Evolutionary conservation across 2,888 invertebrate species (phyloP), one percentile per base, ranked within the genome.

Genomic region (Neelides folsomi): DNA sequence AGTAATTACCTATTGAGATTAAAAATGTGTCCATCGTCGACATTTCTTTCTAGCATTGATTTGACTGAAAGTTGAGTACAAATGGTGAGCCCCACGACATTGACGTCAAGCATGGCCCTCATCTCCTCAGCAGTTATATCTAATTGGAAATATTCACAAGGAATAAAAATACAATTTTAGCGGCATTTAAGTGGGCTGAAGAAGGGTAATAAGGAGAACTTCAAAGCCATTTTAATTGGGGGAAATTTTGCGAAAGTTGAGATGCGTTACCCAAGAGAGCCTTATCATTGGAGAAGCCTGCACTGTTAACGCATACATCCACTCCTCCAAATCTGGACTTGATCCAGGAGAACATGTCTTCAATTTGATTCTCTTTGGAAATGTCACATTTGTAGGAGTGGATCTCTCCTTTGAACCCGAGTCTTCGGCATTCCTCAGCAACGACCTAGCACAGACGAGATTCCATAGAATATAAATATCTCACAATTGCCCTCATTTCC

Each of bases 301-400:
- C 62, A 56, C 56, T 60, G 35, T 57, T 57, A n/a, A 61, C 41
- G 41, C 57, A 59, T 35, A 61, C 51, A 39, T 61, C 60, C 1
- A 60, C 57, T 13, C 62, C 62, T 20, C 54, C 54, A 42, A 54
- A 49, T 16, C 57, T 57, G 5, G 43, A 39, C 20, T 56, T 48
- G 6, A 62, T 57, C 58, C 56, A 59, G 2, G 50, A 20, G 36
- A 62, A 62, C 58, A 61, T 55, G n/a, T 45, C 38, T 36, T 54
- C 53, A 37, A 61, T 50, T 27, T 61, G 53, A 2, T 48, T 20
- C 8, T 56, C 51, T 15, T 53, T 49, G 6, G 48, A 44, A 9
- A 61, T 45, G 47, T 61, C 60, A 41, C 60, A 61, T 41, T 59
- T 52, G 52, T 54, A 55, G 1, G 56, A 42, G 15, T 37, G 38